phyloP scores from a whole-genome alignment of 2,888 invertebrate species.

The Gymnocheta viridis region DNA sequence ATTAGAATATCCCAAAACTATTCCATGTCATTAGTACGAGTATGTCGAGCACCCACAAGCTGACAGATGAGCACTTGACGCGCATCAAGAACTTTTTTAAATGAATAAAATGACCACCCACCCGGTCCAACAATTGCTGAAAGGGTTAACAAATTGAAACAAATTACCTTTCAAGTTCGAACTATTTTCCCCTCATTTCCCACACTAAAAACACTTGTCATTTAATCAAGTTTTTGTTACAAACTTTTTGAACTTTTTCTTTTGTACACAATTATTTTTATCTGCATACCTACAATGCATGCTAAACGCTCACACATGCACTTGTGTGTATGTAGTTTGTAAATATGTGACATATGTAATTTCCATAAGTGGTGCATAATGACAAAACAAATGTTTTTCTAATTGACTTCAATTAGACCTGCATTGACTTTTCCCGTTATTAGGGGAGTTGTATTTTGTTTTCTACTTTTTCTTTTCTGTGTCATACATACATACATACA shows the following conservation, averaged over 20 bases:
- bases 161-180: not conserved
- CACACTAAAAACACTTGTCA: slow-evolving; percentile 24
- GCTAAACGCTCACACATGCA: not conserved
- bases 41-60: no score
- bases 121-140: no score
- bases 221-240: slow-evolving; percentile 18
- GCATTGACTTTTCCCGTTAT: slow-evolving; percentile 53
- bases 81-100: no score
- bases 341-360: slow-evolving; percentile 53
- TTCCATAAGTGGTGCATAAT: slow-evolving; percentile 59
- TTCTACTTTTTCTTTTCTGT: slow-evolving; percentile 30
- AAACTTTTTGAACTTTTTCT: not conserved
- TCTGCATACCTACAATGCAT: not conserved
- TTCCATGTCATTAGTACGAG: no score
- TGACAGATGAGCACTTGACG: no score
- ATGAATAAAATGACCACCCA: no score
- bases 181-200: not conserved
- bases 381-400: slow-evolving; percentile 69
- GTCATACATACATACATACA: not conserved
- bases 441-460: slow-evolving; percentile 28
- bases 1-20: no score
- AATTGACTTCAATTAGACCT: slow-evolving; percentile 68
- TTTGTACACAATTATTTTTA: not conserved
- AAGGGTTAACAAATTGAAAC: no score
- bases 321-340: slow-evolving; percentile 2